A percentile compares a stretch with the other conserved stretches of the same genome.
These are phyloP conservation scores for Troilus luridus DNA, from an alignment of 2,888 invertebrate genomes.

Conservation along the genomic window DNA sequence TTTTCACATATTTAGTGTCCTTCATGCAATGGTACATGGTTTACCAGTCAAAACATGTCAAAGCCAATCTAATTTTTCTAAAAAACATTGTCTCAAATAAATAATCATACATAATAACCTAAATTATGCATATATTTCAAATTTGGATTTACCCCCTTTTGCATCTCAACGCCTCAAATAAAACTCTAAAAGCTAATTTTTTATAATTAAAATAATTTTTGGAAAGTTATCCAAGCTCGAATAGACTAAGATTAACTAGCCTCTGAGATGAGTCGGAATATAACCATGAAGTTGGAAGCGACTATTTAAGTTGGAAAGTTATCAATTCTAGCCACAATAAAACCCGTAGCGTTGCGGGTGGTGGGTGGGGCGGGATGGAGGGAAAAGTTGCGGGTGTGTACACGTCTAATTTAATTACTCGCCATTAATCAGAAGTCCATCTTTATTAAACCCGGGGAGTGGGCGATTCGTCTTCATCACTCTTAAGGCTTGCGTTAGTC, in stretches of 20 bases:
- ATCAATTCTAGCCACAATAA: background rate
- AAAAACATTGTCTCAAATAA: too few relatives aligned
- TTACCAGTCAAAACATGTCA: too few relatives aligned
- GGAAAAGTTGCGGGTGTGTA: background rate
- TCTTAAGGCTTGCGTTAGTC: background rate
- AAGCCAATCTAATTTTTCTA: too few relatives aligned
- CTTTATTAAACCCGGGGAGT: conserved; percentile 25
- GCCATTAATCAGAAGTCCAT: conserved; percentile 17
- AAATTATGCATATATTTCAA: too few relatives aligned
- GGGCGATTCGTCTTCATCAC: conserved; percentile 8
- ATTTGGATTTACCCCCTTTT: too few relatives aligned
- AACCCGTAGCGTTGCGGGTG: background rate
- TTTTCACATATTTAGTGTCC: too few relatives aligned
- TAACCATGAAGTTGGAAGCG: background rate
- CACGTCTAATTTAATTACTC: conserved; percentile 1
- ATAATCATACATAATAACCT: too few relatives aligned
- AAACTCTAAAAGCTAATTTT: conserved; percentile 4
- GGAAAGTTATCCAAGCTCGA: background rate
- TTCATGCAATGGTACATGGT: too few relatives aligned
- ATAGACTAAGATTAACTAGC: background rate
- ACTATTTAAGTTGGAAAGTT: background rate
- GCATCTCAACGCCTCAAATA: too few relatives aligned
- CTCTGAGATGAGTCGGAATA: background rate
- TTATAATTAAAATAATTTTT: background rate
- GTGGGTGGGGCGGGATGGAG: background rate